Base-by-base conservation (phyloP, 2,888 invertebrate species). In the Thereva unica region DNA sequence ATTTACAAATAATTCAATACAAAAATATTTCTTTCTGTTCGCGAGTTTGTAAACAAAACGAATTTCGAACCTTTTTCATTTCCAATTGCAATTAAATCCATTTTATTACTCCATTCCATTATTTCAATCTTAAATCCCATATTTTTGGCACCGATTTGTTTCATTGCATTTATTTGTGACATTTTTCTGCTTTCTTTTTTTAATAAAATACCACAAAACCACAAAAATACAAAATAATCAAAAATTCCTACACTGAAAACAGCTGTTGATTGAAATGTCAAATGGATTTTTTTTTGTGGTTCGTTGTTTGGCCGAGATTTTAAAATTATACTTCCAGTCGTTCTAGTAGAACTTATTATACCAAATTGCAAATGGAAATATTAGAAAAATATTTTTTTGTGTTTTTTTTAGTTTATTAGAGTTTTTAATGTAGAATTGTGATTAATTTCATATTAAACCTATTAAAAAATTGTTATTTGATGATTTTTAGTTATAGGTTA, bases 31-130 rank as follows among this genome's bases (percentile, higher is more conserved):
- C 49, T n/a, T 68, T 66, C 23, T 40, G 42, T 37, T 35, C 12
- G 34, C n/a, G 5, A 50, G 8, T 8, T 38, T 10, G n/a, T 54
- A 38, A 34, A 5, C 9, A 4, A 7, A 40, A 10, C 4, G 45
- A 40, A 5, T n/a, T 6, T 8, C 4, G 2, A 78, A 91, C 92
- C 92, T 87, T 90, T 91, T 59, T 86, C 84, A 78, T 93, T 95
- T 52, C 93, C 92, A 67, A 95, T 83, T 5, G 95, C 95, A 71
- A 97, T 85, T 55, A 97, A 85, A 83, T 97, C 97, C 87, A 96
- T 92, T 76, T 92, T 90, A 70, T 94, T 91, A 71, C 94, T 95
- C 96, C 97, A 97, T 73, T 91, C 87, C 91, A 97, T 92, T 55
- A 89, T 82, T 73, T 90, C 89, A 8, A 96, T 90, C 56, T 75